Base-by-base conservation (phyloP, 2,113 vertebrate species). In the Microcebus murinus region DNA sequence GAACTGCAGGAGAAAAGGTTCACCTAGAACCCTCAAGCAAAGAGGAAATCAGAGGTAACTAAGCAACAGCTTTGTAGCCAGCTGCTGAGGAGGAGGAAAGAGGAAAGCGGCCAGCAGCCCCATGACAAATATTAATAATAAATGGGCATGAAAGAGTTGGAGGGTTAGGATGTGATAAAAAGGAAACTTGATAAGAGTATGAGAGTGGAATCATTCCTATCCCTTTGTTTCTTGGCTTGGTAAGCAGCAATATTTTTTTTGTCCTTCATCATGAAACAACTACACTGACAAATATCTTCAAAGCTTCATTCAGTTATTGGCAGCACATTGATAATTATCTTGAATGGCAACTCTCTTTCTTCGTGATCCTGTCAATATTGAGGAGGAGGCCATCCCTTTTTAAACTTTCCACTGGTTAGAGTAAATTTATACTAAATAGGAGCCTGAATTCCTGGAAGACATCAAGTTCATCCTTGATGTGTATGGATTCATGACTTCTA, bases 371-470 rank as follows among this genome's bases (percentile, higher is more conserved):
- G 39, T 81, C 52, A 65, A 50, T 81, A 61, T 0, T 23, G 25
- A 96, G 8, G 27, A 90, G 91, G 9, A 77, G 6, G 34, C 18
- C 55, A 8, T 76, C 10, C 57, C 42, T 89, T 42, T 39, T 82
- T 55, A 87, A 63, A 92, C 45, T 91, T 80, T 29, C n/a, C 76
- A 90, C 25, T 61, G 42, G 8, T 34, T 77, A 61, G 15, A 86
- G n/a, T 82, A 73, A 86, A 95, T 96, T 96, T 93, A 79, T 27
- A 45, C 27, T 36, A 73, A 88, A 57, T 20, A 84, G 31, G 18
- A 70, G 39, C 52, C 8, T 84, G n/a, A 17, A 65, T 52, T 27
- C 31, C 59, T 61, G 25, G 57, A 94, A 71, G 45, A 74, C 21
- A 39, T 25, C 11, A 36, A 82, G 31, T 15, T 29, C 29, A 17